A percentile compares a stretch with the other conserved stretches of the same genome.
Evolutionary conservation across 2,888 invertebrate genomes (phyloP).

Genomic region (Dicranocentrus wangi): DNA sequence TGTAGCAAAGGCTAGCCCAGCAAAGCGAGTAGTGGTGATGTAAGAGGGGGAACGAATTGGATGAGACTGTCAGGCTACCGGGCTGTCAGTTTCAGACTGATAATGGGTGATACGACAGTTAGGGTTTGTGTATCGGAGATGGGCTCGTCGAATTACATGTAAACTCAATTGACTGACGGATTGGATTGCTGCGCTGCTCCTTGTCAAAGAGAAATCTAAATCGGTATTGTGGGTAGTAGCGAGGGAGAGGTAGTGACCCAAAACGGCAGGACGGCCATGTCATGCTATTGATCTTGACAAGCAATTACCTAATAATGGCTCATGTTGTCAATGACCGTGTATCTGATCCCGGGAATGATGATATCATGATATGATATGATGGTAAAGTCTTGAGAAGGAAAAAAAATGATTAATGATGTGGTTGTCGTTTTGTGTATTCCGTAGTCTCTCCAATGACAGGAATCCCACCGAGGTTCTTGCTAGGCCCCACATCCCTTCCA

Average conservation of each 20-base stretch:
- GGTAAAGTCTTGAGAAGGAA: constrained; percentile 11
- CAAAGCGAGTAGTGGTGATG: neutral
- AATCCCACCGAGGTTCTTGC: constrained; percentile 71
- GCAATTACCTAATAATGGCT: constrained; percentile 63
- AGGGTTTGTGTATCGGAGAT: too few species aligned
- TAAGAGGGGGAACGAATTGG: neutral
- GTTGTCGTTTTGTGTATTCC: constrained; percentile 42
- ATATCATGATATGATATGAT: constrained; percentile 44
- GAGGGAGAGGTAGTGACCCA: constrained; percentile 37
- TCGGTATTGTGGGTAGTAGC: constrained; percentile 16
- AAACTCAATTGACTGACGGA: too few species aligned
- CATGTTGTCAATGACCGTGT: constrained; percentile 28
- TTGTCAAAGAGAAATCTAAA: constrained; percentile 7
- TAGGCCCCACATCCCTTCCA: constrained; percentile 71
- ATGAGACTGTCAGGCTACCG: constrained; percentile 26
- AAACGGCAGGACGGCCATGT: constrained; percentile 56
- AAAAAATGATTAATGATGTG: constrained; percentile 61
- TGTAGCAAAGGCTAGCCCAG: neutral
- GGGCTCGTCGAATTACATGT: too few species aligned
- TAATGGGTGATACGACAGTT: neutral
- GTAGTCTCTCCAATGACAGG: constrained; percentile 72
- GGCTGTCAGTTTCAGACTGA: constrained; percentile 4
- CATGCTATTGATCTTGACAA: constrained; percentile 64
- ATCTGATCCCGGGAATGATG: constrained; percentile 38
- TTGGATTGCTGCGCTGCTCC: neutral